Conservation (phyloP, 2,113 vertebrate genomes). For the Lycaon pictus region DNA sequence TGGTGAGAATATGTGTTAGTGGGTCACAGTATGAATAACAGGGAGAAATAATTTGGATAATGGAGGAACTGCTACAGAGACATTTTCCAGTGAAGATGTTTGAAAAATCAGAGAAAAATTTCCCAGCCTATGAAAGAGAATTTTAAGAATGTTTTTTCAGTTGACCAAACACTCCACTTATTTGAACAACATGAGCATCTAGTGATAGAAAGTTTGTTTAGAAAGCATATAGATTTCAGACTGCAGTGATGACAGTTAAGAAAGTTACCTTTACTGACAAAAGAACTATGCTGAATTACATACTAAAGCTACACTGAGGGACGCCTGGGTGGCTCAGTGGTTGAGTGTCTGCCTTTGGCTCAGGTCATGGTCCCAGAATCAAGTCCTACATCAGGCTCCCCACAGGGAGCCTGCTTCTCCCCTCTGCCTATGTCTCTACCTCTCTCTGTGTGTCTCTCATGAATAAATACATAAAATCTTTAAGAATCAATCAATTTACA, state of each 20-base stretch:
- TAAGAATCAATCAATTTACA: background rate
- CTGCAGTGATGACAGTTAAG: background rate
- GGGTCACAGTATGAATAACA: background rate
- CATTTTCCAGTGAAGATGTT: background rate
- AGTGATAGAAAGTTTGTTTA: background rate
- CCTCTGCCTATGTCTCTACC: too few species aligned
- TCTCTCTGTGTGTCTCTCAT: too few species aligned
- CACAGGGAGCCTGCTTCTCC: too few species aligned
- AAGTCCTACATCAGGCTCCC: too few species aligned
- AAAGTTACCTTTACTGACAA: background rate
- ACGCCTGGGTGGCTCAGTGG: too few species aligned
- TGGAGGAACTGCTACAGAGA: background rate
- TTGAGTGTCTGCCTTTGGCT: too few species aligned
- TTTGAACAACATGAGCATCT: background rate
- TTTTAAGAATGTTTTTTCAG: background rate
- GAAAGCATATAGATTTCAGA: background rate
- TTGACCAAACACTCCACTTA: background rate
- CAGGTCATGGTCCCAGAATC: too few species aligned
- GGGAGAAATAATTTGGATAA: background rate
- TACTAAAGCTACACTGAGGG: background rate
- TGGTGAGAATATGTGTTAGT: slow-evolving; percentile 16
- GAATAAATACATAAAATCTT: too few species aligned
- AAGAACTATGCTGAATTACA: background rate
- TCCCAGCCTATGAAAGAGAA: background rate
- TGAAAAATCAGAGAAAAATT: slow-evolving; percentile 3